phyloP scores from a whole-genome alignment of 2,797 vertebrate genomes.

The Sus cebifrons region DNA sequence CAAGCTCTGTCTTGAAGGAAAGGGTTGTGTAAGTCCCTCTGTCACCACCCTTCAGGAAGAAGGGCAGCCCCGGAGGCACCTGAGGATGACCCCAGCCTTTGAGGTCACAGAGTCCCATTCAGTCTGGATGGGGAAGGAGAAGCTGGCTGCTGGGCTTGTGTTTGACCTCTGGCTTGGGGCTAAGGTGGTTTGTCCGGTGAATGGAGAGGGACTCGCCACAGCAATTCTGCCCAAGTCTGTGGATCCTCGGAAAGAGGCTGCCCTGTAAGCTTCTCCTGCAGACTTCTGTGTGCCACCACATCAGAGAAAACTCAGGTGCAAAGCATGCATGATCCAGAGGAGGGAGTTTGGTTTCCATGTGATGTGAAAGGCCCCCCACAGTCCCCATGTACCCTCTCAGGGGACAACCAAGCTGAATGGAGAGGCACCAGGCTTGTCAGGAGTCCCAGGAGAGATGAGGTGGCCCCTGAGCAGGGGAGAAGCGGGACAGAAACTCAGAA shows the following conservation, averaged over 20 bases:
- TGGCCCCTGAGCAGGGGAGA: background rate
- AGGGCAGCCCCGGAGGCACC: background rate
- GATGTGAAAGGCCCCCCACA: background rate
- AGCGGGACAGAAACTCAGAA: background rate
- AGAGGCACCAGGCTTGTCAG: background rate
- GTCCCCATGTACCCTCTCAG: background rate
- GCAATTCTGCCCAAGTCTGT: background rate
- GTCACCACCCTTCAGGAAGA: background rate
- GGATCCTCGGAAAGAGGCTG: background rate
- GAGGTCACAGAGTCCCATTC: background rate
- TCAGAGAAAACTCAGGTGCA: background rate
- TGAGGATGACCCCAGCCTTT: background rate
- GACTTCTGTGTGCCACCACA: background rate
- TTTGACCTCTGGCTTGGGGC: background rate
- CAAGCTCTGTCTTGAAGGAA: background rate
- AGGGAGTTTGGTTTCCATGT: background rate
- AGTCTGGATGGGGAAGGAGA: background rate
- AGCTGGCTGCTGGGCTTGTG: fast-evolving
- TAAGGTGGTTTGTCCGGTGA: too few relatives aligned
- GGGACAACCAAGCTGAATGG: background rate
- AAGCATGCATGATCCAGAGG: background rate
- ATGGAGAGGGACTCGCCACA: background rate
- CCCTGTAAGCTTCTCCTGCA: background rate
- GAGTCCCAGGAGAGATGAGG: background rate
- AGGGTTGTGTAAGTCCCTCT: background rate